Evolutionary conservation across 2,113 vertebrate species (phyloP).

Genomic region (Orthonyx spaldingii): DNA sequence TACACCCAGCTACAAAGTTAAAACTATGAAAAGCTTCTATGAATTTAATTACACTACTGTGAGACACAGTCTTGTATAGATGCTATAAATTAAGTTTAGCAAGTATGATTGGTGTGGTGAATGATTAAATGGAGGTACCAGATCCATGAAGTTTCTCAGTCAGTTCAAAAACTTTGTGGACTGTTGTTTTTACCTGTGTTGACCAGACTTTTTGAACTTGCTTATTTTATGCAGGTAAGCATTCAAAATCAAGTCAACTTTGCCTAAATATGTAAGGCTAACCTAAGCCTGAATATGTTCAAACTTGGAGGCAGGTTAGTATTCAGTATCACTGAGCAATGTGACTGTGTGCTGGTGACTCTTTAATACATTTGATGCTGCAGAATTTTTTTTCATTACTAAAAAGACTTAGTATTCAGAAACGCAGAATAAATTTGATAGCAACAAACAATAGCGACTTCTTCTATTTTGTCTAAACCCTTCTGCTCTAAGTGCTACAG

Average conservation of each 20-base stretch:
- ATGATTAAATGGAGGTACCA: constrained; percentile 10
- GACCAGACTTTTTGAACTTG: neutral
- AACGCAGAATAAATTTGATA: neutral
- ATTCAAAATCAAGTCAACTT: neutral
- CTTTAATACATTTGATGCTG: neutral
- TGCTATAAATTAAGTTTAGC: constrained; percentile 29
- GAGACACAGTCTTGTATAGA: constrained; percentile 9
- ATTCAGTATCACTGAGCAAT: neutral
- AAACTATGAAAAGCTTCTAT: constrained; percentile 33
- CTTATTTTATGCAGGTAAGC: neutral
- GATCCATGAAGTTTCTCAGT: neutral
- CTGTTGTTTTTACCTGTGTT: neutral
- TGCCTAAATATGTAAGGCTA: neutral
- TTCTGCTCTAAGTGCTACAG: neutral
- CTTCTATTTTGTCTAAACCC: neutral
- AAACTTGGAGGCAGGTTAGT: neutral
- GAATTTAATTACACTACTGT: constrained; percentile 46
- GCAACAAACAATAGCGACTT: neutral
- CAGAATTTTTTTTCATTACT: neutral
- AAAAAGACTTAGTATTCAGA: neutral
- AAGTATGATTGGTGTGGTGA: constrained; percentile 2
- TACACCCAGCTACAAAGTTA: constrained; percentile 40
- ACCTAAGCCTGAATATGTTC: neutral
- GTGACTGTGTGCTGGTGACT: neutral
- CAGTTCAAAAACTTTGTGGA: neutral